These are phyloP conservation scores for Pelusios castaneus DNA, from an alignment of 2,113 vertebrate genomes.

Conservation along the genomic window DNA sequence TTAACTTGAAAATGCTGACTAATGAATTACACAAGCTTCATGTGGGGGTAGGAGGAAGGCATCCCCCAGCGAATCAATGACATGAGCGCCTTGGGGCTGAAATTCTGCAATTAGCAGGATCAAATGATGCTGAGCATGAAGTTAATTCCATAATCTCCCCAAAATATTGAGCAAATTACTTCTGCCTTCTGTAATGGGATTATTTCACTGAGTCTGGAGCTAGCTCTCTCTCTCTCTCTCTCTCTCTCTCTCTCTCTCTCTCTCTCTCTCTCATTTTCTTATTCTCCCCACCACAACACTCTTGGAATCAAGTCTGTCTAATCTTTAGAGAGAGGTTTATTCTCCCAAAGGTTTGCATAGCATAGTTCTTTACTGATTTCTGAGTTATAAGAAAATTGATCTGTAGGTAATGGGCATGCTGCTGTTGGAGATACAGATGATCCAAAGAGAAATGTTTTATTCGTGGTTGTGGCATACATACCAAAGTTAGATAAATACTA, in stretches of 20 bases:
- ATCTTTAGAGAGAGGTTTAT: not conserved
- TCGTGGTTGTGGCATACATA: not conserved
- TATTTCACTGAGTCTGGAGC: conserved; percentile 15
- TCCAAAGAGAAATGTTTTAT: not conserved
- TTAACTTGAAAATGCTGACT: conserved; percentile 47
- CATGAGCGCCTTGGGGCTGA: not conserved
- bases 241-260: not conserved
- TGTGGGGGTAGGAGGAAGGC: not conserved
- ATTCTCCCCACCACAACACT: not conserved
- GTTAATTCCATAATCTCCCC: conserved; percentile 62
- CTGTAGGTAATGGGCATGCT: not conserved
- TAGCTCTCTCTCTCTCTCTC: not conserved
- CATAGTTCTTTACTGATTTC: not conserved
- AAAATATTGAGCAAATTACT: conserved; percentile 40
- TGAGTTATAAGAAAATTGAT: not conserved
- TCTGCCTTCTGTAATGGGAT: conserved; percentile 43
- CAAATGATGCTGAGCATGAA: conserved; percentile 45
- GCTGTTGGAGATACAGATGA: not conserved
- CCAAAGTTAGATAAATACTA: not conserved
- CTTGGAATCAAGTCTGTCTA: not conserved
- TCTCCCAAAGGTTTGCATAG: not conserved
- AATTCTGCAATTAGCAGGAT: conserved; percentile 40
- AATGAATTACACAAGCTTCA: conserved; percentile 16
- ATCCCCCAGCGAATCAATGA: conserved; percentile 30
- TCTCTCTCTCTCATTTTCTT: not conserved